These are phyloP conservation scores for Mantis religiosa DNA, from an alignment of 2,888 invertebrate species.

Conservation along the genomic window DNA sequence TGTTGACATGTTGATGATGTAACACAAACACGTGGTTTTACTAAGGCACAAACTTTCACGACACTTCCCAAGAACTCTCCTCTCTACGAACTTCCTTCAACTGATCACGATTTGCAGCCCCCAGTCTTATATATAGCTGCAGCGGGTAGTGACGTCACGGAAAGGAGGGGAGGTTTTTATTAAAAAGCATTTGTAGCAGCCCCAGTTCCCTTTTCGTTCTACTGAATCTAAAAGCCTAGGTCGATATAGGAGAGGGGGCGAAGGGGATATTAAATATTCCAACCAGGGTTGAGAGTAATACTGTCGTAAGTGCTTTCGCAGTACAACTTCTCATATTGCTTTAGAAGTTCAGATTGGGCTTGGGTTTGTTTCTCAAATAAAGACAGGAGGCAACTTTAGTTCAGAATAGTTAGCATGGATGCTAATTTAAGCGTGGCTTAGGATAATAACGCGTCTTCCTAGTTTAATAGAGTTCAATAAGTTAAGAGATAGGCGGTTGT, in stretches of 20 bases:
- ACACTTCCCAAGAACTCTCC: background rate
- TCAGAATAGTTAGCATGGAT: background rate
- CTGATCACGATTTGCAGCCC: constrained; percentile 6
- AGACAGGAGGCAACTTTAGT: background rate
- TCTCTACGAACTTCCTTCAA: background rate
- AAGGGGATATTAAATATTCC: background rate
- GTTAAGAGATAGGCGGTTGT: background rate
- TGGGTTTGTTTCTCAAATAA: background rate
- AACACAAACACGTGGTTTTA: background rate
- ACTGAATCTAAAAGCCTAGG: background rate
- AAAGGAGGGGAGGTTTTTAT: background rate
- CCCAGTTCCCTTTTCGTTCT: background rate
- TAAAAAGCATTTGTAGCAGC: background rate
- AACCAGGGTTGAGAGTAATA: background rate
- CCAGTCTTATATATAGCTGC: background rate
- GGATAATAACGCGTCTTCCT: too few species aligned
- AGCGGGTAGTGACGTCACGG: background rate
- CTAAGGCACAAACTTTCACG: background rate
- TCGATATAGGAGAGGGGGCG: constrained; percentile 1
- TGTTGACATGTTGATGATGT: constrained; percentile 5
- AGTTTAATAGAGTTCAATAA: too few species aligned
- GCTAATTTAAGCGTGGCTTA: too few species aligned
- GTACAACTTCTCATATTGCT: background rate
- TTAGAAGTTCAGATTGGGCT: background rate
- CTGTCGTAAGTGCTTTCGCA: background rate